A percentile compares a stretch with the other conserved stretches of the same genome.
These are phyloP conservation scores for Entomyzon cyanotis DNA, from an alignment of 2,113 vertebrate species.

Conservation along the genomic window DNA sequence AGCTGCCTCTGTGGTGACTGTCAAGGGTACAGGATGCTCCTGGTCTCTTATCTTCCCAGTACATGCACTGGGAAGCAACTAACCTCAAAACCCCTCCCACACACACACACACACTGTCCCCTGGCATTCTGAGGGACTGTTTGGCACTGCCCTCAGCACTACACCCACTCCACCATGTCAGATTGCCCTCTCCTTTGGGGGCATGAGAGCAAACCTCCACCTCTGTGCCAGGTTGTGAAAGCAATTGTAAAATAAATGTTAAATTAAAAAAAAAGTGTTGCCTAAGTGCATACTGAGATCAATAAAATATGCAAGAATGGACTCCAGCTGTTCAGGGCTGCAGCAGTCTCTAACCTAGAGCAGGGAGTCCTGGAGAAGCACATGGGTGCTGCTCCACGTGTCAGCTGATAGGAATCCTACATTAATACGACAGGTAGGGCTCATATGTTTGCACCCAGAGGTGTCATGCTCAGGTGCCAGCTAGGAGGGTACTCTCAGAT, in stretches of 20 bases:
- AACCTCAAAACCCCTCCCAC: accelerated
- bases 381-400: accelerated
- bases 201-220: neutral
- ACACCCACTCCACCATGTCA: neutral
- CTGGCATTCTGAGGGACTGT: neutral
- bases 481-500: neutral
- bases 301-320: neutral
- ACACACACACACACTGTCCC: too few species aligned
- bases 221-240: neutral
- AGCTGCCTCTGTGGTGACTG: neutral
- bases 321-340: neutral
- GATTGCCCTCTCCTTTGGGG: neutral
- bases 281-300: neutral
- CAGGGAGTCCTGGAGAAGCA: neutral
- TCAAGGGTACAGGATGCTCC: neutral
- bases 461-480: neutral
- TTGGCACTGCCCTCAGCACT: neutral
- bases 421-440: neutral
- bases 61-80: neutral
- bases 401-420: neutral
- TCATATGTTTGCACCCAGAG: neutral
- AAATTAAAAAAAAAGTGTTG: neutral
- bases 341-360: neutral
- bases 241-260: neutral
- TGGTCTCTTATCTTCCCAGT: neutral